Evolutionary conservation across 23 tunicate species (phyloP).

Genomic region (Pegea sp.): DNA sequence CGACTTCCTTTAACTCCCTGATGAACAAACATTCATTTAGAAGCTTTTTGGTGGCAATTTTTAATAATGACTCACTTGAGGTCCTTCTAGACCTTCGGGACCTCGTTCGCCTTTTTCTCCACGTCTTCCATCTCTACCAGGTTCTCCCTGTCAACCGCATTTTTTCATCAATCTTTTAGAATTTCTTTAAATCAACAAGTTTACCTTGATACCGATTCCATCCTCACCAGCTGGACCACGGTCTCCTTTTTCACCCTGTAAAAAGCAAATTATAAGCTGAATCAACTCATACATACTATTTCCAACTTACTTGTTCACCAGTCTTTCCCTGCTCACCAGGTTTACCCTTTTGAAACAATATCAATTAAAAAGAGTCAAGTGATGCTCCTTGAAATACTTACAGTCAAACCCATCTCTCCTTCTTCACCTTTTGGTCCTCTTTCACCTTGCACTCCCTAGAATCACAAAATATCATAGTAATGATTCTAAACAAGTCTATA

Average conservation of each 20-base stretch:
- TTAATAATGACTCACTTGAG: conserved; percentile 18
- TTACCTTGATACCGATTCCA: conserved; percentile 8
- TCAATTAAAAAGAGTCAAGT: neutral
- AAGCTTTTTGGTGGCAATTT: no score
- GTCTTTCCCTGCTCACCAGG: neutral
- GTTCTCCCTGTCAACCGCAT: conserved; percentile 33
- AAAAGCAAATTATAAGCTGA: no score
- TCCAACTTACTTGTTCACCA: neutral
- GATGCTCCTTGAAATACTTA: no score
- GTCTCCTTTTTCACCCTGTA: conserved; percentile 26
- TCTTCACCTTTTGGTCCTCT: conserved; percentile 22
- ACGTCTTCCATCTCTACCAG: conserved; percentile 6
- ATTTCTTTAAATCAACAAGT: no score
- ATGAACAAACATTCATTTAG: no score
- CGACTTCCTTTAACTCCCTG: no score
- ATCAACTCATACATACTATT: no score
- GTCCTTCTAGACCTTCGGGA: conserved; percentile 56
- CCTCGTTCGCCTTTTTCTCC: conserved; percentile 46
- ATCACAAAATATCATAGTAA: conserved; percentile 2
- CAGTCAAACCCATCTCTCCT: conserved; percentile 5
- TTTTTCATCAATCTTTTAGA: no score
- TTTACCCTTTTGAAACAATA: neutral
- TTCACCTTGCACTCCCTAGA: conserved; percentile 6
- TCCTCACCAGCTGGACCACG: conserved; percentile 45
- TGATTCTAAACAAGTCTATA: neutral